Evolutionary conservation across 2,888 invertebrate genomes (phyloP).

Genomic region (Sphaeridia pumilis): DNA sequence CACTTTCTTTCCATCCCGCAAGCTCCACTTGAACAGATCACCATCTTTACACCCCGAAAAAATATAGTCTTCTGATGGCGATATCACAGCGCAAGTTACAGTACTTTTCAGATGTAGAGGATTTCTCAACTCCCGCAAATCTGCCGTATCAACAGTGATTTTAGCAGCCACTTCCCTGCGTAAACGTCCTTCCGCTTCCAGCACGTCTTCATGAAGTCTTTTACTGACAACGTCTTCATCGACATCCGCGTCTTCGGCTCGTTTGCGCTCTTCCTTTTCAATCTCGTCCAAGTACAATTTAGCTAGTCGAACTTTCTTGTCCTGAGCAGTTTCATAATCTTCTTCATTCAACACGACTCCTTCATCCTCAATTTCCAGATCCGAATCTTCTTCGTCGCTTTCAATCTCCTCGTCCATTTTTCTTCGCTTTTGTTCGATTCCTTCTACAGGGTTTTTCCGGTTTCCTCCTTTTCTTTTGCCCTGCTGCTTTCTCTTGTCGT

Average conservation of each 20-base stretch:
- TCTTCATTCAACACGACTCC: constrained; percentile 37
- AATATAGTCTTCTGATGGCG: constrained; percentile 56
- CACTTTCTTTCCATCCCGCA: constrained; percentile 44
- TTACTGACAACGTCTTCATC: constrained; percentile 54
- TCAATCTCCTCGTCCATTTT: constrained; percentile 26
- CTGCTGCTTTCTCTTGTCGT: constrained; percentile 11
- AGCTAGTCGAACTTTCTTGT: constrained; percentile 77
- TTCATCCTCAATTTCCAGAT: constrained; percentile 48
- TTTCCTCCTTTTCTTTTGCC: constrained; percentile 6
- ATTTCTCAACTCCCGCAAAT: constrained; percentile 51
- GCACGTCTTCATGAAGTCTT: constrained; percentile 67
- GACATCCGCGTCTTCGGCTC: constrained; percentile 52
- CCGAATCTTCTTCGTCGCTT: constrained; percentile 20
- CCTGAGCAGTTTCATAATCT: constrained; percentile 63
- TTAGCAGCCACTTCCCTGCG: constrained; percentile 60
- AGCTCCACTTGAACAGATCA: constrained; percentile 64
- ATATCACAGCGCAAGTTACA: constrained; percentile 68
- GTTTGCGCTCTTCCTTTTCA: constrained; percentile 57
- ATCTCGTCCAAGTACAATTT: constrained; percentile 81
- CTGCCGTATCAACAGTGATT: constrained; percentile 39
- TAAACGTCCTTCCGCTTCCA: constrained; percentile 73
- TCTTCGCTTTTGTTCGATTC: constrained; percentile 12
- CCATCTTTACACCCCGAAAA: constrained; percentile 84
- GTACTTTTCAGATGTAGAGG: constrained; percentile 52
- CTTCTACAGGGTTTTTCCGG: neutral